Base-by-base conservation (phyloP, 1,140 invertebrate genomes). In the Drosophila ficusphila region DNA sequence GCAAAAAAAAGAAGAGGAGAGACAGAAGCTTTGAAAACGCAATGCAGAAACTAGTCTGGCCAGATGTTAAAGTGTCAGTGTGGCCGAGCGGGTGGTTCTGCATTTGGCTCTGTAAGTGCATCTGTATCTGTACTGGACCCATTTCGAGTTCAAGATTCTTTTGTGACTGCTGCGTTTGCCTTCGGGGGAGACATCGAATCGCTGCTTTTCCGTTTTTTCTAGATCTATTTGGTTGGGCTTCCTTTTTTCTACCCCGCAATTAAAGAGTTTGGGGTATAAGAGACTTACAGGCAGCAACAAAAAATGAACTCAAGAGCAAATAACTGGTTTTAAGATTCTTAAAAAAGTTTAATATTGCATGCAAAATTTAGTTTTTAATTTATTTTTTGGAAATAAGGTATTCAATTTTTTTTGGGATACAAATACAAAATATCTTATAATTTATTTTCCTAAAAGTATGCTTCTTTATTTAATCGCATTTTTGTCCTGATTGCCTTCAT, bases 141-240 rank as follows among this genome's bases (percentile, higher is more conserved):
- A 76, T 69, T 76, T 76, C 51, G 72, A 76, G 74, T 76, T 76
- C 64, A 76, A 70, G 72, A 76, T 76, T 76, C 64, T 76, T 76
- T 76, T 76, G 72, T 76, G 41, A 27, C 14, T 27, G 58, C 57
- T 57, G 69, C 33, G 25, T 5, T 12, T 33, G 27, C 21, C 48
- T 34, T 54, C 25, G 29, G 52, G 36, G 64, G 61, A 41, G 58
- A 54, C 49, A 53, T 49, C 58, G 19, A 51, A 57, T 48, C 25
- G 25, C 14, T 51, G 25, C 27, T 38, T 57, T 19, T 39, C 18
- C 36, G 33, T 23, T 29, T 72, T 0, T 29, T 42, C 14, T 48
- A 44, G 31, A 29, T 69, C 16, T 62, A 11, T 29, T 27, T 21
- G 14, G 6, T 36, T 23, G 48, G 14, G n/a, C 11, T 60, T 34